A percentile compares a stretch with the other conserved stretches of the same genome.
Conservation (phyloP, 2,888 invertebrate species). For the Hedya salicella region DNA sequence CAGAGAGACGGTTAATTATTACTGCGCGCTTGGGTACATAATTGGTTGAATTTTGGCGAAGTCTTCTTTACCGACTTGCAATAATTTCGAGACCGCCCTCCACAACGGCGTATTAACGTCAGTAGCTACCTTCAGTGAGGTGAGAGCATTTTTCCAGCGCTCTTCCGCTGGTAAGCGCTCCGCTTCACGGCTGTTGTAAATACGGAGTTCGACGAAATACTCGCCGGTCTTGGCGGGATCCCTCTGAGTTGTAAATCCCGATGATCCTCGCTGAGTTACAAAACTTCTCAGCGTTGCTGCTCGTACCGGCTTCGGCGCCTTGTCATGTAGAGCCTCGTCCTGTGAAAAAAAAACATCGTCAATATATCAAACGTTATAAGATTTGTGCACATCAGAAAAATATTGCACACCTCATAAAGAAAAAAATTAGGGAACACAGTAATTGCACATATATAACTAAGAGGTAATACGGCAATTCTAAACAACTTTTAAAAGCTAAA, state of each 20-base stretch:
- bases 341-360: no score
- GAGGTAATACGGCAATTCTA: no score
- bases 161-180: slow-evolving; percentile 2
- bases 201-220: not conserved
- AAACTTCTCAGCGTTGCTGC: not conserved
- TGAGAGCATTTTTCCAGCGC: slow-evolving; percentile 4
- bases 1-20: not conserved
- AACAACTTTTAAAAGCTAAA: no score
- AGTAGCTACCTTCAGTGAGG: not conserved
- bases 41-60: not conserved
- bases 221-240: not conserved
- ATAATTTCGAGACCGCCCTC: not conserved
- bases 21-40: not conserved
- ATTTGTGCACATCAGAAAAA: no score
- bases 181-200: not conserved
- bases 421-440: no score
- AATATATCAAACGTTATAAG: no score
- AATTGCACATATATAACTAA: no score
- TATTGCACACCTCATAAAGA: no score
- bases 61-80: no score
- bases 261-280: not conserved
- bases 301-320: no score
- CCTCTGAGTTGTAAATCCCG: not conserved
- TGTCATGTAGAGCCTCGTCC: no score
- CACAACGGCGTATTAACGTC: not conserved